Evolutionary conservation across 2,888 invertebrate species (phyloP).

Genomic region (Dynastes maya): DNA sequence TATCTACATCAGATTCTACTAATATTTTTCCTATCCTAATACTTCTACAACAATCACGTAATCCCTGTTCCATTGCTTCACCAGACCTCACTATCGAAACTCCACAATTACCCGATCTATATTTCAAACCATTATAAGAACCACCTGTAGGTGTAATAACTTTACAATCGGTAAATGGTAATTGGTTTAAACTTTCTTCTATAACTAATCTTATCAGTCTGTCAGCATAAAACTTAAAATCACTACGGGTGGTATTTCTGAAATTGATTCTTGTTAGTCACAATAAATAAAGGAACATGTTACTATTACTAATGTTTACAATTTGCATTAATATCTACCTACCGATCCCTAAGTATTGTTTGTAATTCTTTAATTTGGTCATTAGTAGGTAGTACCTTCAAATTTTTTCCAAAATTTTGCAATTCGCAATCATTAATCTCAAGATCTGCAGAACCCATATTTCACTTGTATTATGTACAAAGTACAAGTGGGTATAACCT

Average conservation of each 20-base stretch:
- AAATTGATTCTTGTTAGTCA: slow-evolving; percentile 60
- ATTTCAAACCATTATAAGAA: slow-evolving; percentile 92
- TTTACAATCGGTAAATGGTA: slow-evolving; percentile 93
- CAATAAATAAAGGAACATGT: slow-evolving; percentile 8
- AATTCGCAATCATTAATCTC: slow-evolving; percentile 63
- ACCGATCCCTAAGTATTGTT: slow-evolving; percentile 91
- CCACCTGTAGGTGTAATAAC: slow-evolving; percentile 96
- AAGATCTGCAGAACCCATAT: slow-evolving; percentile 69
- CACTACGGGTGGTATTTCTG: slow-evolving; percentile 93
- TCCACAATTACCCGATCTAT: slow-evolving; percentile 98
- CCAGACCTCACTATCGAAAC: slow-evolving; percentile 96
- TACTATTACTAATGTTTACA: background rate
- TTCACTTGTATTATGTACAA: slow-evolving; percentile 17
- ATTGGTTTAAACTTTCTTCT: slow-evolving; percentile 97
- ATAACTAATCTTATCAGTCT: slow-evolving; percentile 97
- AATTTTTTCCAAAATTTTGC: slow-evolving; percentile 78
- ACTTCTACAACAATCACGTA: slow-evolving; percentile 97
- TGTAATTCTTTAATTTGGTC: slow-evolving; percentile 88
- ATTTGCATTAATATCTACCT: slow-evolving; percentile 3
- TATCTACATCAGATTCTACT: slow-evolving; percentile 96
- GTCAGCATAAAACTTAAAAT: slow-evolving; percentile 99
- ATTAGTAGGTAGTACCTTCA: slow-evolving; percentile 82
- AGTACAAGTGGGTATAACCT: slow-evolving; percentile 33
- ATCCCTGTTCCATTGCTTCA: slow-evolving; percentile 75
- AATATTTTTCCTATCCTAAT: slow-evolving; percentile 99